Base-by-base conservation (phyloP, 2,113 vertebrate genomes). In the Micronycteris hirsuta region DNA sequence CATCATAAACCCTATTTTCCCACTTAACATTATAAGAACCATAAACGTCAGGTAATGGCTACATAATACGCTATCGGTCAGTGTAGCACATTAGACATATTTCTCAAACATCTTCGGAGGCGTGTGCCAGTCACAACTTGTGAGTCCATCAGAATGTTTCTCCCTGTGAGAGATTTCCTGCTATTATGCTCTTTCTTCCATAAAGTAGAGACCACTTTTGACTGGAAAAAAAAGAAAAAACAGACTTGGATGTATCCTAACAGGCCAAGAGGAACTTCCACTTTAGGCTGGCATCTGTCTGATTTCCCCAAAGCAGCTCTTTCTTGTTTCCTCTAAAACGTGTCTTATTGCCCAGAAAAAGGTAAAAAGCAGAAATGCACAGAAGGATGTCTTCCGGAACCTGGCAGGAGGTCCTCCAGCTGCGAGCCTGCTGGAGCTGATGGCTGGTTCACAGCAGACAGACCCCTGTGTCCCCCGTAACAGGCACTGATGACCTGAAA, bases 401-500 rank as follows among this genome's bases (percentile, higher is more conserved):
- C 9, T 45, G 38, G 33, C 45, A 81, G 61, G 49, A 15, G 7
- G 1, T 16, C 95, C 17, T 5, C 31, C 4, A 0, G 0, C 1
- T 7, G 11, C 13, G 33, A 2, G 15, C 33, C 41, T 17, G 52
- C 2, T 0, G 13, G 54, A 4, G 24, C 52, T 2, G 17, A 4
- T 2, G n/a, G 1, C 4, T 65, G 7, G 17, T 13, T 24, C 1
- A 3, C 8, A 13, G 49, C 67, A 12, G 19, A 4, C 54, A 17
- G 33, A 5, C n/a, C 14, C 10, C 1, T 11, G 17, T 26, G 3
- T 5, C 12, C 4, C 4, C 16, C 24, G 3, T 0, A 5, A 2
- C 33, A 10, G 13, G 14, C 22, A 1, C 3, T 28, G 7, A 43
- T 3, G 0, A 0, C 1, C 0, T 3, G 16, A 14, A 4, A 36